phyloP scores from a whole-genome alignment of 2,888 invertebrate species.

The Chrysodeixis includens region DNA sequence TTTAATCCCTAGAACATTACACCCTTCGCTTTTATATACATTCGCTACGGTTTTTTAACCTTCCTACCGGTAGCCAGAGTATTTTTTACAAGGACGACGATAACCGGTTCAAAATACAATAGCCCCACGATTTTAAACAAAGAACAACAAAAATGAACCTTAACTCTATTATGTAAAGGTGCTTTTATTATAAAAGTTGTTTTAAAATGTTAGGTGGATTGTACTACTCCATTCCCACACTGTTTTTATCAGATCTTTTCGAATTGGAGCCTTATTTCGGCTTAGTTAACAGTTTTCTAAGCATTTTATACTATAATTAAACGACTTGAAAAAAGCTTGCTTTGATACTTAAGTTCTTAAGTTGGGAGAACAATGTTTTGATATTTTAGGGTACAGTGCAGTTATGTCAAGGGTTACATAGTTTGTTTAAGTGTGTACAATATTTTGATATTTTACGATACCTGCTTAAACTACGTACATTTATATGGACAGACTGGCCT shows the following conservation, averaged over 20 bases:
- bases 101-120: slow-evolving; percentile 44
- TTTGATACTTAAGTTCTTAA: neutral
- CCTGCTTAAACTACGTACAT: no score
- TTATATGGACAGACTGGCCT: no score
- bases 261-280: slow-evolving; percentile 50
- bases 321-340: neutral
- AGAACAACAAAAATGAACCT: neutral
- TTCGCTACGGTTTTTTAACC: slow-evolving; percentile 55
- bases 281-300: slow-evolving; percentile 27
- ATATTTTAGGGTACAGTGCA: no score
- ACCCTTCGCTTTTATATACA: slow-evolving; percentile 39
- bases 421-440: no score
- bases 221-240: slow-evolving; percentile 51
- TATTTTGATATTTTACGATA: no score
- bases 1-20: slow-evolving; percentile 55
- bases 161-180: neutral
- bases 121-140: neutral
- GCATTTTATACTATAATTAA: slow-evolving; percentile 17
- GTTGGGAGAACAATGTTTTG: no score
- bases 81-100: slow-evolving; percentile 41
- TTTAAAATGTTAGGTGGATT: neutral
- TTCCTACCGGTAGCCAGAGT: slow-evolving; percentile 45
- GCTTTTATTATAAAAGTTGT: neutral
- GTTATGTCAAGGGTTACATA: no score
- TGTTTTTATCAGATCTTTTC: slow-evolving; percentile 57